A percentile compares a stretch with the other conserved stretches of the same genome.
phyloP scores from a whole-genome alignment of 2,888 invertebrate species.

The Leptopterna dolabrata region DNA sequence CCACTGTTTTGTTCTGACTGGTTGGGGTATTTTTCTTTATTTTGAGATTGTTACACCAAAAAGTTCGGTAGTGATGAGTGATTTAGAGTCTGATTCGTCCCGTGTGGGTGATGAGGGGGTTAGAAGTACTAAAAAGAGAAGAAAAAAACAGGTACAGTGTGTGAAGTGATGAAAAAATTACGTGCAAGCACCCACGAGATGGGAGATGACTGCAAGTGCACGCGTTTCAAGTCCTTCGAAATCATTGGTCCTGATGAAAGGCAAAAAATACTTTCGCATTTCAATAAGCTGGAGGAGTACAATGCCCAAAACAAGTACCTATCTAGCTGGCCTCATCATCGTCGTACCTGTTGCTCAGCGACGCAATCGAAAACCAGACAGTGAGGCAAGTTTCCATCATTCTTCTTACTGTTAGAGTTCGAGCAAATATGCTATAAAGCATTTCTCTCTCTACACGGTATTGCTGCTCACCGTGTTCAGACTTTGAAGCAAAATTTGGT shows the following conservation, averaged over 20 bases:
- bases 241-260: background rate
- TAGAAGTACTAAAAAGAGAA: too few species aligned
- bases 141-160: background rate
- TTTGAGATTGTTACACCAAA: too few species aligned
- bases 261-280: background rate
- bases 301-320: constrained; percentile 44
- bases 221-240: constrained; percentile 52
- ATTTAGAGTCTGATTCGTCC: too few species aligned
- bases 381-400: background rate
- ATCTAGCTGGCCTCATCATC: constrained; percentile 53
- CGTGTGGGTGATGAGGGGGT: too few species aligned
- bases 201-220: constrained; percentile 44
- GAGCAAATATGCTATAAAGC: constrained; percentile 45
- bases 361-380: background rate
- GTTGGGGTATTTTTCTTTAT: too few species aligned
- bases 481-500: background rate
- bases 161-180: constrained; percentile 38
- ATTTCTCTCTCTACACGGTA: constrained; percentile 54
- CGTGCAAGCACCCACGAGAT: constrained; percentile 32
- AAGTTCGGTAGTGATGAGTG: too few species aligned
- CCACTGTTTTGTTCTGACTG: too few species aligned
- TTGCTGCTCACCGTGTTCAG: constrained; percentile 24
- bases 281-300: background rate
- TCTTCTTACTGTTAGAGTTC: constrained; percentile 30
- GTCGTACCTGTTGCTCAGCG: background rate